Base-by-base conservation (phyloP, 2,888 invertebrate species). In the Galeruca laticollis region DNA sequence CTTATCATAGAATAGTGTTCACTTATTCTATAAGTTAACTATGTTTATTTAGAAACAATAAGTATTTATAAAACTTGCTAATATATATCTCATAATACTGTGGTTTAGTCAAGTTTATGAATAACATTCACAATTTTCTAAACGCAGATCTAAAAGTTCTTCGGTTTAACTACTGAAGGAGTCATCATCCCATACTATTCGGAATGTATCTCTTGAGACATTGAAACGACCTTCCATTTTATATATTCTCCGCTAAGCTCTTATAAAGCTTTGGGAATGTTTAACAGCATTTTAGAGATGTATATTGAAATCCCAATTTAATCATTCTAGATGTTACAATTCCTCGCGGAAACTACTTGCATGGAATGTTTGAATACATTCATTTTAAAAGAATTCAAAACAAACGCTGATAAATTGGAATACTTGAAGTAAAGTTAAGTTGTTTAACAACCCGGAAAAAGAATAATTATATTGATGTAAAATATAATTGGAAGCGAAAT, bases 231-330 rank as follows among this genome's bases (percentile, higher is more conserved):
- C 11, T 40, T n/a, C 13, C n/a, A n/a, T 4, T n/a, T n/a, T 40
- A n/a, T 2, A 40, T 40, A 40, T 40, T 40, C 37, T 9, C 8
- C 9, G 47, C 47, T 47, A 47, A 15, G 15, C 47, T 47, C 15
- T 47, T 47, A 18, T 47, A 47, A 47, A 47, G 18, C 47, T 47
- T 18, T 10, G 15, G 15, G 47, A 15, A 47, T 47, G 15, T 47
- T 47, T 47, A 47, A 47, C 47, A 47, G 47, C 18, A 47, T n/a
- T 18, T 47, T 47, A 18, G 15, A 47, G 47, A 47, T 47, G 47
- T 47, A 47, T 18, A 47, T 5, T 47, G 15, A 47, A 47, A 47
- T 47, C 47, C 47, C 47, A 47, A 9, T 15, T 47, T 47, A 47
- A 47, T 47, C 47, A 8, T 47, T 18, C 6, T 9, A 47, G 1